Evolutionary conservation across 2,113 vertebrate genomes (phyloP).

Genomic region (Mesocricetus auratus): DNA sequence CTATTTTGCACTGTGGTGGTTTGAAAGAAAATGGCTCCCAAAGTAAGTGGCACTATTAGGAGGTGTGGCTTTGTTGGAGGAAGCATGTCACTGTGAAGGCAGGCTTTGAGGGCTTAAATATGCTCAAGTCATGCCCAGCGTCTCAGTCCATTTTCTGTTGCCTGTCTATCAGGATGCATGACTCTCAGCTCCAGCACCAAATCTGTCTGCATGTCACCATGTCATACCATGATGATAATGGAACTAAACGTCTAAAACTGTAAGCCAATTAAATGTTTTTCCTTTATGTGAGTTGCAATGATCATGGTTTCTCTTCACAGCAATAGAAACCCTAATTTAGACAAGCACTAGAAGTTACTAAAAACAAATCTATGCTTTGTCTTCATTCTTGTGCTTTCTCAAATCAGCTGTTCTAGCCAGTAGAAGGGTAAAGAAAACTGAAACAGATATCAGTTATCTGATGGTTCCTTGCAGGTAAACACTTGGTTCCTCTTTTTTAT

Average conservation of each 20-base stretch:
- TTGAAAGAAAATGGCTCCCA: not conserved
- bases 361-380: not conserved
- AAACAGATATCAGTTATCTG: not conserved
- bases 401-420: not conserved
- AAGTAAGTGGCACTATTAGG: not conserved
- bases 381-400: not conserved
- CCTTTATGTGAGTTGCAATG: not conserved
- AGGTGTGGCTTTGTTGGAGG: not conserved
- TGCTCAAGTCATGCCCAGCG: not conserved
- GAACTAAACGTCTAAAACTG: not conserved
- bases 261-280: not conserved
- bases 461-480: not conserved
- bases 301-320: no score
- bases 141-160: not conserved
- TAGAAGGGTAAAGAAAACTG: constrained; percentile 4
- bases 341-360: not conserved
- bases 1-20: not conserved
- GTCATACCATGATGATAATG: not conserved
- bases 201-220: not conserved
- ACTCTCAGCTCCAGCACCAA: not conserved
- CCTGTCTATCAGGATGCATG: not conserved
- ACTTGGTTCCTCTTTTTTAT: not conserved
- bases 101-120: not conserved
- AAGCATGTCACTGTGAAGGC: not conserved
- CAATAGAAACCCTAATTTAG: not conserved